A percentile compares a stretch with the other conserved stretches of the same genome.
Evolutionary conservation across 2,797 vertebrate genomes (phyloP).

Genomic region (Pantherophis alleghaniensis): DNA sequence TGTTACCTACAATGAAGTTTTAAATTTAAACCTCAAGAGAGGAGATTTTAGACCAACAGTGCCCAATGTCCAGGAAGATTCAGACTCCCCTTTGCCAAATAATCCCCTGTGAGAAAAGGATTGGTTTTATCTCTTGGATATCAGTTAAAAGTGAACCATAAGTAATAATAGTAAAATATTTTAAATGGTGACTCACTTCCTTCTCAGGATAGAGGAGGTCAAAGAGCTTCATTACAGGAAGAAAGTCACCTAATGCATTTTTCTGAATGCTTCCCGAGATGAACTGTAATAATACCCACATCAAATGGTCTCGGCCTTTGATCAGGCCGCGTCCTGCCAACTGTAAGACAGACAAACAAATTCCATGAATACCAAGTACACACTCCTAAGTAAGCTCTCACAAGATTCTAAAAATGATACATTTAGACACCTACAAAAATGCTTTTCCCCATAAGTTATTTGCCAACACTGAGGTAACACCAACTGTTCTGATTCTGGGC

Average conservation of each 20-base stretch:
- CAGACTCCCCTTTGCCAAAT: neutral
- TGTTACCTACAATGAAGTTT: neutral
- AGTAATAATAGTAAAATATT: neutral
- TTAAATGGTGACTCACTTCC: slow-evolving; percentile 78
- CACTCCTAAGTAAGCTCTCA: neutral
- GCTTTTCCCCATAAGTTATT: neutral
- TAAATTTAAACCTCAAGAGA: neutral
- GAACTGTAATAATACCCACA: slow-evolving; percentile 98
- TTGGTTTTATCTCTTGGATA: neutral
- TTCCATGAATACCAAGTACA: neutral
- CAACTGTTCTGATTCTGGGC: neutral
- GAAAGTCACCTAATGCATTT: slow-evolving; percentile 94
- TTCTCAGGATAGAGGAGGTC: slow-evolving; percentile 98
- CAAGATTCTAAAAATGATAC: neutral
- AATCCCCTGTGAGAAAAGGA: neutral
- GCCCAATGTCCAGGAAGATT: neutral
- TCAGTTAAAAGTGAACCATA: neutral
- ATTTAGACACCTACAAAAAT: neutral
- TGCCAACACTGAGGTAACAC: neutral
- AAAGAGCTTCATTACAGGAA: slow-evolving; percentile 99
- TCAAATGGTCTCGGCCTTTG: slow-evolving; percentile 96
- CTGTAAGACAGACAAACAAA: slow-evolving; percentile 67
- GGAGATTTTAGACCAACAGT: neutral
- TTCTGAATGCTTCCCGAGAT: slow-evolving; percentile 99
- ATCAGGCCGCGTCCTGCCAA: slow-evolving; percentile 96